Base-by-base conservation (phyloP, 2,113 vertebrate species). In the Cyphomyrus discorhynchus region DNA sequence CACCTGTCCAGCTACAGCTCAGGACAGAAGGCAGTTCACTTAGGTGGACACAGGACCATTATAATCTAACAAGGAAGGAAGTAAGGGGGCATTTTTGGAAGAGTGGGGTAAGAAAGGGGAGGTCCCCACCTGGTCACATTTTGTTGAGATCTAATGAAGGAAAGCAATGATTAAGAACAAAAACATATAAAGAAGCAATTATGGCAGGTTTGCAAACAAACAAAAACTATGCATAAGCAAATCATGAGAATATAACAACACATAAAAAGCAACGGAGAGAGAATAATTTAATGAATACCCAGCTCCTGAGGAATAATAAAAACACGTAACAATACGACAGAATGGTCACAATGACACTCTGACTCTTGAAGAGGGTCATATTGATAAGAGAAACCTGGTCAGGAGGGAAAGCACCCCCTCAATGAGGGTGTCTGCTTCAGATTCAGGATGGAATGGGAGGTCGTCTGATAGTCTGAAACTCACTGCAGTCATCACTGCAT, bases 111-210 rank as follows among this genome's bases (percentile, higher is more conserved):
- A 66, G 47, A 52, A 53, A 35, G 66, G 88, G 88, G 5, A 19
- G 77, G 47, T 21, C 50, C 90, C 88, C 88, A 91, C 88, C 88
- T 90, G 89, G 90, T 87, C 70, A 90, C 62, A 27, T 27, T 88
- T 88, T 91, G 90, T 31, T 89, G 90, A 17, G 90, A 87, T 90
- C 88, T 89, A 84, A 88, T 52, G 66, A 80, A 88, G 58, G 88
- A 50, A 88, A 89, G 88, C 66, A 84, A 90, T 62, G 89, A 80
- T 42, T 70, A 52, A 87, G 35, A 52, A 56, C 62, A 90, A 77
- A 45, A 58, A 85, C 42, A 89, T 84, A 91, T 17, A 92, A 52
- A 91, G 70, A 50, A 90, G 89, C 90, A 91, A 77, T 77, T 86
- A 90, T 70, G 86, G 21, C 89, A 42, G 52, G 49, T 77, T 88